These are phyloP conservation scores for Lepus townsendii DNA, from an alignment of 2,797 vertebrate species.

Conservation along the genomic window DNA sequence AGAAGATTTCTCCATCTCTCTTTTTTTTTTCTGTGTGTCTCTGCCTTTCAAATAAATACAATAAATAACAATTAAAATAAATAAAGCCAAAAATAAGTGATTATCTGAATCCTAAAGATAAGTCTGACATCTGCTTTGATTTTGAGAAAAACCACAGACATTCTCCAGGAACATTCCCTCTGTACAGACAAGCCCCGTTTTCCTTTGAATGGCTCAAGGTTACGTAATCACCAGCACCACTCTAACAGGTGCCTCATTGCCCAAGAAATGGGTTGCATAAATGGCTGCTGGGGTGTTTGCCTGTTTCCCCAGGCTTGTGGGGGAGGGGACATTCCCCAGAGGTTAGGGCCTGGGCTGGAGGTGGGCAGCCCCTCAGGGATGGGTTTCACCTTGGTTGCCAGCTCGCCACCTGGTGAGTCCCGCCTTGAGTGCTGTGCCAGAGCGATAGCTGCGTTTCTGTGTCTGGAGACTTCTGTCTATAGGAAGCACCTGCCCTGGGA, in stretches of 20 bases:
- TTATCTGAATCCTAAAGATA: slow-evolving; percentile 42
- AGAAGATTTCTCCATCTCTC: no score
- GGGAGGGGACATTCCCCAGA: background rate
- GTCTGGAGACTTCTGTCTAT: slow-evolving; percentile 33
- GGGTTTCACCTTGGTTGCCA: background rate
- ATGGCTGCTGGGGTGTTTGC: background rate
- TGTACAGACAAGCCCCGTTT: background rate
- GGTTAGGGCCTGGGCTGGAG: background rate
- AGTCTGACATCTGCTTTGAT: slow-evolving; percentile 3
- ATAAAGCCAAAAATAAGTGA: background rate
- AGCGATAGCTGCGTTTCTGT: slow-evolving; percentile 14
- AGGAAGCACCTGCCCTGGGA: slow-evolving; percentile 15
- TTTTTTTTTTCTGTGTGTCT: no score
- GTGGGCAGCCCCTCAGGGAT: background rate
- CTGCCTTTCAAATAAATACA: no score
- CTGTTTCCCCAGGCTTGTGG: background rate
- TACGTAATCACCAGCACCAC: background rate
- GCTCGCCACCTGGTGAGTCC: background rate
- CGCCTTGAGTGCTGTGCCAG: background rate
- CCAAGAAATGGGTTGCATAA: background rate
- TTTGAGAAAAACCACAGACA: slow-evolving; percentile 38
- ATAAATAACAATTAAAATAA: no score
- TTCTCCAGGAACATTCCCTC: background rate
- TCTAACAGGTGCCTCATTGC: background rate
- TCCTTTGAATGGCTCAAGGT: background rate